These are phyloP conservation scores for Cranoglanis bouderius DNA, from an alignment of 2,113 vertebrate genomes.

Conservation along the genomic window DNA sequence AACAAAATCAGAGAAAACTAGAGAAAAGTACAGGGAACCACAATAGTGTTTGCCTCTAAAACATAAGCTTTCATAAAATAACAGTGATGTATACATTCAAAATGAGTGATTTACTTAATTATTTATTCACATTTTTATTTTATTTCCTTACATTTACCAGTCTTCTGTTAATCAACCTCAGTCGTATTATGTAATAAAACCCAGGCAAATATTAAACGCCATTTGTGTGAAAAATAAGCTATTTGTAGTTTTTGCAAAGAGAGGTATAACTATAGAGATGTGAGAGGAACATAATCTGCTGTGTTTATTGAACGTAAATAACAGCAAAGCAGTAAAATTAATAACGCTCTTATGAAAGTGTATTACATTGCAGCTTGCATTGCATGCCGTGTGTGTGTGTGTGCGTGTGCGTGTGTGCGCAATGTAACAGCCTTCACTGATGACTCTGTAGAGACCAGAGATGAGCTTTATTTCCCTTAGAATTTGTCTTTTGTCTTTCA, in stretches of 20 bases:
- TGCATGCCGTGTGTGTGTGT: background rate
- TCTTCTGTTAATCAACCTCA: background rate
- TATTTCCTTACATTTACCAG: background rate
- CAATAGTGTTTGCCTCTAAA: background rate
- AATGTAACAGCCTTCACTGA: background rate
- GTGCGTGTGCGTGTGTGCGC: background rate
- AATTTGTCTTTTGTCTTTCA: background rate
- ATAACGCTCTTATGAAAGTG: background rate
- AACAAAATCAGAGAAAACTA: background rate
- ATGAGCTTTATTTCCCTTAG: constrained; percentile 8
- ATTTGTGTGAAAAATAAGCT: background rate
- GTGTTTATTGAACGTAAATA: background rate
- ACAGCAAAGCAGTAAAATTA: background rate
- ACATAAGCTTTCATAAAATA: background rate
- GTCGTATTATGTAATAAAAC: background rate
- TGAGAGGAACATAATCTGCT: background rate
- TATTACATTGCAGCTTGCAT: background rate
- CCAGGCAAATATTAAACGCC: background rate
- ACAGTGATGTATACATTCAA: background rate
- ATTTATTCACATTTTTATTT: background rate
- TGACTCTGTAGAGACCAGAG: background rate
- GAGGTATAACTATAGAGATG: background rate
- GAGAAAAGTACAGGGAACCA: background rate
- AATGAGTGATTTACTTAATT: background rate
- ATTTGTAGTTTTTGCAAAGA: background rate